Conservation (phyloP, 2,113 vertebrate species). For the Panthera uncia region DNA sequence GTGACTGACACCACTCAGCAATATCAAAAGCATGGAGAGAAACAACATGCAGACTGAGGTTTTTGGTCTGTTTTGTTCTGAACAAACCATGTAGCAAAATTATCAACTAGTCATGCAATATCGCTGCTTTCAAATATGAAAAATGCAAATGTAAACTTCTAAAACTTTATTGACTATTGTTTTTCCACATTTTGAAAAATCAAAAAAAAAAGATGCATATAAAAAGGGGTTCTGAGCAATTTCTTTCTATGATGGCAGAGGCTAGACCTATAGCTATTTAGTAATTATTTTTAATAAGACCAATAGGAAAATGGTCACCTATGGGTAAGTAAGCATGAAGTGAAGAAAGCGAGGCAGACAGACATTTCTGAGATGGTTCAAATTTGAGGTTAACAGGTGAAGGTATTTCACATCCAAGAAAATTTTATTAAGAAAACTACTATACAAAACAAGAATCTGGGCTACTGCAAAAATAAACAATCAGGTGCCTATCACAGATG, state of each 20-base stretch:
- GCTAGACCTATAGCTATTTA: background rate
- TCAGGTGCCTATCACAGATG: background rate
- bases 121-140: background rate
- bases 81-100: constrained; percentile 46
- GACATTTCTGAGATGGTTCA: background rate
- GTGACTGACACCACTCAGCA: background rate
- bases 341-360: background rate
- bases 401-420: background rate
- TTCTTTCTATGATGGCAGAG: background rate
- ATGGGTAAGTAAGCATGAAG: background rate
- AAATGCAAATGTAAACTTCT: background rate
- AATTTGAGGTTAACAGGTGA: background rate
- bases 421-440: background rate
- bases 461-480: constrained; percentile 30
- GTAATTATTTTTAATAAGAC: background rate
- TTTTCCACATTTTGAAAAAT: constrained; percentile 12
- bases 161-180: background rate
- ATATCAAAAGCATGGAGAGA: constrained; percentile 25
- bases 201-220: background rate
- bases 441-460: background rate
- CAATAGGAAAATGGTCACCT: background rate
- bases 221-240: background rate
- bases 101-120: background rate
- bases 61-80: background rate
- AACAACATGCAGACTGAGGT: background rate